phyloP scores from a whole-genome alignment of 2,113 vertebrate genomes.

The Megalops atlanticus region DNA sequence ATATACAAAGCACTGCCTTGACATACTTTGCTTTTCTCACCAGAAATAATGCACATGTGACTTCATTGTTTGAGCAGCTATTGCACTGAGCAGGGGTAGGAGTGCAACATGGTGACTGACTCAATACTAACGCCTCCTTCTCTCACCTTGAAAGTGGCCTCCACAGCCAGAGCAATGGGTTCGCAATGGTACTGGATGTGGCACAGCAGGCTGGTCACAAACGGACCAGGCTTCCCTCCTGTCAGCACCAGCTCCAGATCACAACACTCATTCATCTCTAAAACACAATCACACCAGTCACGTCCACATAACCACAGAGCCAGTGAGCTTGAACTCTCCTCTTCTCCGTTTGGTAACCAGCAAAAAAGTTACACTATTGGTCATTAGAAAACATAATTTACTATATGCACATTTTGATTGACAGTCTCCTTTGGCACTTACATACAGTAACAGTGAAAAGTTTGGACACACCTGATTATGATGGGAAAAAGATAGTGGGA shows the following conservation, averaged over 20 bases:
- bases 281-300: not conserved
- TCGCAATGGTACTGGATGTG: slow-evolving; percentile 63
- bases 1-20: too few species aligned
- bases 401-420: too few species aligned
- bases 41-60: too few species aligned
- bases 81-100: too few species aligned
- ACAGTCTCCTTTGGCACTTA: too few species aligned
- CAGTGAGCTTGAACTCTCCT: not conserved
- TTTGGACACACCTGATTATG: too few species aligned
- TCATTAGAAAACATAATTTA: not conserved
- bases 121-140: not conserved
- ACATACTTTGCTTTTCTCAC: not conserved
- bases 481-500: too few species aligned
- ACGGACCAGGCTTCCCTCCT: slow-evolving; percentile 69
- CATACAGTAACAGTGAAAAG: too few species aligned
- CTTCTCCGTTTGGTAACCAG: too few species aligned
- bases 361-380: not conserved
- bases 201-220: slow-evolving; percentile 72
- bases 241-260: slow-evolving; percentile 78
- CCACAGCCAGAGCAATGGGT: slow-evolving; percentile 72
- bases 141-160: slow-evolving; percentile 86
- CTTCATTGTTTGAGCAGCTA: too few species aligned
- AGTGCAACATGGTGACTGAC: too few species aligned
- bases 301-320: not conserved
- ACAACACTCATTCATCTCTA: slow-evolving; percentile 72